Evolutionary conservation across 2,797 vertebrate species (phyloP).

Genomic region (Epinephelus awoara): DNA sequence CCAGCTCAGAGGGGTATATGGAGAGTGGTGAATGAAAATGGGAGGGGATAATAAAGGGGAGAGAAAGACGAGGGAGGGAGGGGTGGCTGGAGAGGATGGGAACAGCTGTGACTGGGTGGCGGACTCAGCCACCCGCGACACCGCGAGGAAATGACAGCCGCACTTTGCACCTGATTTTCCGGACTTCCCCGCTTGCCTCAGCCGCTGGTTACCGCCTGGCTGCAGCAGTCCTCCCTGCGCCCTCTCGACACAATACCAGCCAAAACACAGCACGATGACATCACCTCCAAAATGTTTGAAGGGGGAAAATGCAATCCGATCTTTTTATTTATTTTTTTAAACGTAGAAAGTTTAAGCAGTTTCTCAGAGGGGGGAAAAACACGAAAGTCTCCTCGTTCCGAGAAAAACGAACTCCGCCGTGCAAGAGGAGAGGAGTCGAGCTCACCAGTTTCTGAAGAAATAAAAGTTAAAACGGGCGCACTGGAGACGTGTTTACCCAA

Average conservation of each 20-base stretch:
- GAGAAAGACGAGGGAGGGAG: conserved; percentile 66
- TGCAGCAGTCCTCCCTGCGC: conserved; percentile 75
- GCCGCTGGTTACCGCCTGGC: conserved; percentile 78
- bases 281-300: conserved; percentile 87
- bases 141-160: conserved; percentile 83
- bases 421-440: conserved; percentile 56
- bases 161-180: conserved; percentile 89
- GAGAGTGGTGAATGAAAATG: conserved; percentile 77
- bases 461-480: conserved; percentile 72
- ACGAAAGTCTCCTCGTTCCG: conserved; percentile 68
- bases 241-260: conserved; percentile 83
- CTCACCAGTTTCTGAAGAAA: conserved; percentile 68
- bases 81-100: conserved; percentile 74
- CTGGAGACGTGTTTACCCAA: conserved; percentile 77
- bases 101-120: conserved; percentile 85
- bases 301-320: conserved; percentile 86
- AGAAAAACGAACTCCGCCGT: conserved; percentile 62
- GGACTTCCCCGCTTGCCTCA: conserved; percentile 79
- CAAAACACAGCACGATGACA: conserved; percentile 88
- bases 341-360: conserved; percentile 83
- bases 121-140: conserved; percentile 84
- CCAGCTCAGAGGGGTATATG: conserved; percentile 79
- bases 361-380: conserved; percentile 55
- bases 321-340: conserved; percentile 86
- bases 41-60: conserved; percentile 66